A percentile compares a stretch with the other conserved stretches of the same genome.
These are phyloP conservation scores for Enteromius radiatus DNA, from an alignment of 2,797 vertebrate genomes.

Conservation along the genomic window DNA sequence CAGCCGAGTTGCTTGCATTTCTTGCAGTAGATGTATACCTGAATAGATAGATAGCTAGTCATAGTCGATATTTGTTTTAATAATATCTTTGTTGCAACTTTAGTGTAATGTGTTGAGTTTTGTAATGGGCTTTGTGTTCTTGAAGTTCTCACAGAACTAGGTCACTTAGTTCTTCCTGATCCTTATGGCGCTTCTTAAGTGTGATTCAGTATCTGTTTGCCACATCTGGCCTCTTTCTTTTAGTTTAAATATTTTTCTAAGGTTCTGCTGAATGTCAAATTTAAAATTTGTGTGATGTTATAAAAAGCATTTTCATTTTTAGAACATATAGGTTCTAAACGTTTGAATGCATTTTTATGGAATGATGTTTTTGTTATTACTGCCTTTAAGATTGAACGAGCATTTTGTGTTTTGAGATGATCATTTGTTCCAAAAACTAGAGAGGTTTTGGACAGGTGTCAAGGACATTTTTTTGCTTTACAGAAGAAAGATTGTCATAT, in stretches of 20 bases:
- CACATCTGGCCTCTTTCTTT: slow-evolving; percentile 40
- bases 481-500: background rate
- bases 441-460: no score
- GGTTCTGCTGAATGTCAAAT: background rate
- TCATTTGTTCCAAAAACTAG: no score
- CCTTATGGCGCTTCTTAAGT: slow-evolving; percentile 31
- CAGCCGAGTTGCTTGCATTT: no score
- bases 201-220: background rate
- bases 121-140: background rate
- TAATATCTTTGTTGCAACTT: background rate
- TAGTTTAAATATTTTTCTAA: background rate
- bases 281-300: background rate
- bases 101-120: background rate
- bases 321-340: no score
- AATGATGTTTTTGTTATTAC: no score
- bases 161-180: slow-evolving; percentile 45
- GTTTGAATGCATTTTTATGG: no score
- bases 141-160: slow-evolving; percentile 21
- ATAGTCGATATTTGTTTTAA: background rate
- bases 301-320: no score
- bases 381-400: no score
- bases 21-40: no score
- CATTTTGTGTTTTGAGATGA: no score
- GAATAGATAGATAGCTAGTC: background rate
- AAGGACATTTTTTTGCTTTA: background rate